Evolutionary conservation across 1,140 invertebrate genomes (phyloP).

Genomic region (Neoseiulus cucumeris): DNA sequence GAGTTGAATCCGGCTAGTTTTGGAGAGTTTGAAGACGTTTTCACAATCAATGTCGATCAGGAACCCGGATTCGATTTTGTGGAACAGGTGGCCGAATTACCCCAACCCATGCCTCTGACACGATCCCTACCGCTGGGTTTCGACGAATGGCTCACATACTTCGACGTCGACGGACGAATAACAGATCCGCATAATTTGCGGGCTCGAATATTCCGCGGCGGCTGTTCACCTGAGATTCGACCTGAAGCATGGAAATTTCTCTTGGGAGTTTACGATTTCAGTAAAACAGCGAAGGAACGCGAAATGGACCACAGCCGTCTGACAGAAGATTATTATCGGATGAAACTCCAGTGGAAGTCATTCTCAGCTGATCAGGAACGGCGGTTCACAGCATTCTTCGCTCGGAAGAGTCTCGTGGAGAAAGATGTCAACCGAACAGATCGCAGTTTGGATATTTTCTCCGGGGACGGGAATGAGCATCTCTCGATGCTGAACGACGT

Average conservation of each 20-base stretch:
- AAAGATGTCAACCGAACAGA: slow-evolving; percentile 96
- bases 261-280: slow-evolving; percentile 68
- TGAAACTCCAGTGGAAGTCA: slow-evolving; percentile 91
- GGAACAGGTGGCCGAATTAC: slow-evolving; percentile 21
- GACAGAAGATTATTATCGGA: slow-evolving; percentile 66
- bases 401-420: slow-evolving; percentile 86
- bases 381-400: slow-evolving; percentile 66
- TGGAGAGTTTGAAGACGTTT: slow-evolving; percentile 31
- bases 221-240: slow-evolving; percentile 40
- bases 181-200: slow-evolving; percentile 32
- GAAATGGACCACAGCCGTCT: slow-evolving; percentile 22
- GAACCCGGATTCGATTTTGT: slow-evolving; percentile 31
- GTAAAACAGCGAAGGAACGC: slow-evolving; percentile 49
- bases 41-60: slow-evolving; percentile 29
- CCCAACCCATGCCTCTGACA: slow-evolving; percentile 28
- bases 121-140: slow-evolving; percentile 46
- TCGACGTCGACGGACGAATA: slow-evolving; percentile 48
- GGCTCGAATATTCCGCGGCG: slow-evolving; percentile 43
- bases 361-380: slow-evolving; percentile 67
- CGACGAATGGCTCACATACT: slow-evolving; percentile 53
- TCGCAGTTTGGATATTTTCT: slow-evolving; percentile 67
- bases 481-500: slow-evolving; percentile 65
- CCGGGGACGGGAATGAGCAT: slow-evolving; percentile 75
- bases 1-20: slow-evolving; percentile 36
- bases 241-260: slow-evolving; percentile 86